Conservation (phyloP, 2,888 invertebrate species). For the Willowsia nigromaculata region DNA sequence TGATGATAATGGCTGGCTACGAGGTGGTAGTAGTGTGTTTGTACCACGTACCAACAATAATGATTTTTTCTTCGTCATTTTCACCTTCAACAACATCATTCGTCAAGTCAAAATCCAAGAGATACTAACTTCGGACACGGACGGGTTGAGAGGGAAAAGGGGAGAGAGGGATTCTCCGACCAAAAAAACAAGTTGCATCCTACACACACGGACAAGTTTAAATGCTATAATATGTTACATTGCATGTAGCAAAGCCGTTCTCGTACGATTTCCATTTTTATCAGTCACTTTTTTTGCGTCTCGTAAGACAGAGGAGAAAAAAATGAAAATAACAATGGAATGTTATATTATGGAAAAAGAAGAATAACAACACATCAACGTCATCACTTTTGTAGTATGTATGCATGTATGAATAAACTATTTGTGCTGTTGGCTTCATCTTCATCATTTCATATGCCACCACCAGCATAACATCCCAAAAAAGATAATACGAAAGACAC, state of each 20-base stretch:
- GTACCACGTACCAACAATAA: conserved; percentile 41
- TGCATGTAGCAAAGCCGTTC: background rate
- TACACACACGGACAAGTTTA: background rate
- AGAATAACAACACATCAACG: background rate
- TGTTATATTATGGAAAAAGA: background rate
- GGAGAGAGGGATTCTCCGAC: background rate
- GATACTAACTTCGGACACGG: background rate
- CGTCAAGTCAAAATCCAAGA: background rate
- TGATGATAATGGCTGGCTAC: background rate
- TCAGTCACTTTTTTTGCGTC: conserved; percentile 9
- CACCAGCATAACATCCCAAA: background rate
- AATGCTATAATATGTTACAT: background rate
- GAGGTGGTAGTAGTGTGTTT: background rate
- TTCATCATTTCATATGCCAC: background rate
- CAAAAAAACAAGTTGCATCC: background rate
- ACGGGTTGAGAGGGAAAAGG: background rate
- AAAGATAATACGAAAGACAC: conserved; percentile 1
- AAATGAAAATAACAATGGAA: background rate
- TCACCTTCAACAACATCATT: conserved; percentile 64
- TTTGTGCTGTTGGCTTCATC: too few relatives aligned
- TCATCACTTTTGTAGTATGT: background rate
- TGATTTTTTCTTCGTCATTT: conserved; percentile 57
- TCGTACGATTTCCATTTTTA: background rate
- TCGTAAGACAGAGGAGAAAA: conserved; percentile 1
- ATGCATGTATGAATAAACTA: background rate